Base-by-base conservation (phyloP, 2,113 vertebrate species). In the Alligator sinensis region DNA sequence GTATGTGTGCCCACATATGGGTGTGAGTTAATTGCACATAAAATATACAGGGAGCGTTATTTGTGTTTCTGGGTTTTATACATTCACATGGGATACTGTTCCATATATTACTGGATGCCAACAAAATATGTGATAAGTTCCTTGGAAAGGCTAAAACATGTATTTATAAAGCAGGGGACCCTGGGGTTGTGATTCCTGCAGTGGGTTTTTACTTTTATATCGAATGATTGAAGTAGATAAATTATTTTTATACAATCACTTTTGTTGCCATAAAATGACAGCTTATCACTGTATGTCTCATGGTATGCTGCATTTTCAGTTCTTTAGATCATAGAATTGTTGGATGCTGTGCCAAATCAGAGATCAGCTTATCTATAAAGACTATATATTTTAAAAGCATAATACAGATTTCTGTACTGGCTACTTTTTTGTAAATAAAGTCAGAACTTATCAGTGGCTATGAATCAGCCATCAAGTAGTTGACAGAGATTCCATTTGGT, bases 91-190 rank as follows among this genome's bases (percentile, higher is more conserved):
- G 47, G 47, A 47, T 47, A 47, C 19, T 22, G 11, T 47, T 38
- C 21, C 19, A 77, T 70, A 7, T 3, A 2, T 59, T 2, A 19
- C 2, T 87, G 75, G 9, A 38, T 18, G 11, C 63, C 0, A 0
- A n/a, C 77, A 22, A 7, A 80, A 57, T 12, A 63, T 22, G 9
- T 7, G 17, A 77, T 6, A 24, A n/a, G 6, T 87, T 91, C 55
- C 60, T 25, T 74, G 7, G 47, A 58, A 80, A 82, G 57, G 55
- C 61, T 27, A 12, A 28, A 91, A 1, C 24, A 77, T 2, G 81
- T 66, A 19, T 58, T 25, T 83, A 4, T 58, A 47, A 18, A 78
- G 54, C 13, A 70, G 79, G 60, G 4, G 54, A 38, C 80, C 5
- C 6, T 62, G 72, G n/a, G 3, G 14, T 77, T 93, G 82, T 68